Conservation (phyloP, 2,888 invertebrate genomes). For the Drosophila nr. perissopoda region DNA sequence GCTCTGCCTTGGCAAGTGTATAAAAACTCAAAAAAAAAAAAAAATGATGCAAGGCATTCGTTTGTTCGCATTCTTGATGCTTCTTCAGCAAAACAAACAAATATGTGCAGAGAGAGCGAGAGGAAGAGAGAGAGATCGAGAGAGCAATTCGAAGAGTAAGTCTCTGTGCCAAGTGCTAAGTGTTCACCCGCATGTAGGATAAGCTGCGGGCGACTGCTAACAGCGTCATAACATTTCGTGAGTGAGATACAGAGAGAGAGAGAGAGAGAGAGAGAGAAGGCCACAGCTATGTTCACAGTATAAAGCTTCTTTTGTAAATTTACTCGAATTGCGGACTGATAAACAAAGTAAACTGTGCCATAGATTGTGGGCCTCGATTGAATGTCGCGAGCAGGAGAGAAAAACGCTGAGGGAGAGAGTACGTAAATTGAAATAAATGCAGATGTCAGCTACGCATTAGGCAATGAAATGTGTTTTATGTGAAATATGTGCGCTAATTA, state of each 20-base stretch:
- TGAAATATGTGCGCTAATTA: constrained; percentile 63
- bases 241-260: background rate
- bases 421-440: constrained; percentile 15
- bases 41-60: constrained; percentile 21
- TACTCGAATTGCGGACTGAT: constrained; percentile 48
- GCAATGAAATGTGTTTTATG: constrained; percentile 52
- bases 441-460: constrained; percentile 29
- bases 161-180: constrained; percentile 22
- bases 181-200: constrained; percentile 43
- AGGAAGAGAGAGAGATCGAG: constrained; percentile 9
- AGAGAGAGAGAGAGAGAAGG: constrained; percentile 1
- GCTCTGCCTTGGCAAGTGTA: constrained; percentile 41
- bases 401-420: constrained; percentile 1
- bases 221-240: constrained; percentile 29
- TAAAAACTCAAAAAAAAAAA: constrained; percentile 2
- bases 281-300: constrained; percentile 10
- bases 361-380: constrained; percentile 25
- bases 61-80: constrained; percentile 53
- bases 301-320: constrained; percentile 54
- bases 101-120: constrained; percentile 8
- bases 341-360: constrained; percentile 64
- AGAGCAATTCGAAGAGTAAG: constrained; percentile 6
- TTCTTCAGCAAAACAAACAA: constrained; percentile 43
- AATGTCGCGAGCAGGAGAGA: constrained; percentile 6
- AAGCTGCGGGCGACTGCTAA: constrained; percentile 26